phyloP scores from a whole-genome alignment of 1,140 invertebrate species.

The Lucilia cuprina region DNA sequence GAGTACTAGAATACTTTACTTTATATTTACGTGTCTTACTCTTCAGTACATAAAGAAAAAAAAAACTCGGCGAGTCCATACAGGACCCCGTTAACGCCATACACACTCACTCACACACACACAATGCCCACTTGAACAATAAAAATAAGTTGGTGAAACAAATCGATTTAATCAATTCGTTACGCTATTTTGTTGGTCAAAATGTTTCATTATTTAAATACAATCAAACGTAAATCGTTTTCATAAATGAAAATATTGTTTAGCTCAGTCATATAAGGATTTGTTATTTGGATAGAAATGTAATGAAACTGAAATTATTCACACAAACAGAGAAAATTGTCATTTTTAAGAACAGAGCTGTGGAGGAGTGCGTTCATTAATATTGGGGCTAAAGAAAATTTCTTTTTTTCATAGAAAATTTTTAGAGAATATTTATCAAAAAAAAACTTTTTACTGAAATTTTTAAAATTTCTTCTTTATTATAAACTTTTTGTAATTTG shows the following conservation, averaged over 20 bases:
- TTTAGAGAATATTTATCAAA: too few species aligned
- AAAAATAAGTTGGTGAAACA: slow-evolving; percentile 27
- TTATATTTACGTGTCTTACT: neutral
- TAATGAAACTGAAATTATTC: slow-evolving; percentile 20
- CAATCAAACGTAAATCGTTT: neutral
- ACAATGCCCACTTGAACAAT: slow-evolving; percentile 2
- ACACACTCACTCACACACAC: neutral
- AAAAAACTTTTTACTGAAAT: too few species aligned
- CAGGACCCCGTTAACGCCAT: neutral
- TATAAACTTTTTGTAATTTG: too few species aligned
- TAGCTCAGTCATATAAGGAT: too few species aligned
- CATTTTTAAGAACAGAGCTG: neutral
- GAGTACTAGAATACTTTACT: neutral
- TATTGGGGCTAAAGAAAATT: neutral
- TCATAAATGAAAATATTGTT: too few species aligned
- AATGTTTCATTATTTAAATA: slow-evolving; percentile 33
- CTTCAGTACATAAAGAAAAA: too few species aligned
- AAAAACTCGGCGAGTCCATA: too few species aligned
- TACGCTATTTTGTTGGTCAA: slow-evolving; percentile 34
- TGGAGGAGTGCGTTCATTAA: neutral
- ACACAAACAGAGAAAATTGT: neutral
- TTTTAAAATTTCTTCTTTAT: too few species aligned
- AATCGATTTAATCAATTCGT: slow-evolving; percentile 37
- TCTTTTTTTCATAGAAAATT: too few species aligned
- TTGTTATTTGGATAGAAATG: neutral